Evolutionary conservation across 2,888 invertebrate species (phyloP).

Genomic region (Julus scanicus): DNA sequence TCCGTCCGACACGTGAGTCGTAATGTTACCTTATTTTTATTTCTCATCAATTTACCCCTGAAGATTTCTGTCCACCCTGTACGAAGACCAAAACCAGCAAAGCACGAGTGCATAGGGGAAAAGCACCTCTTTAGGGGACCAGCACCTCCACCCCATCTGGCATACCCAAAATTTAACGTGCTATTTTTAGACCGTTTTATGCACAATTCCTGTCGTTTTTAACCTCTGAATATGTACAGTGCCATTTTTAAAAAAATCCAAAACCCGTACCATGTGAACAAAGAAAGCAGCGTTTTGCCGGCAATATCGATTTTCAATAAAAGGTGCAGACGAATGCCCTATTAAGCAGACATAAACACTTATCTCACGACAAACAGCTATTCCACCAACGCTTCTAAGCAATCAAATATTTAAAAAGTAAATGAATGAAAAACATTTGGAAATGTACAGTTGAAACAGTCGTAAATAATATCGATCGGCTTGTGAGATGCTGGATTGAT

Average conservation of each 20-base stretch:
- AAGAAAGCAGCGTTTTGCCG: conserved; percentile 2
- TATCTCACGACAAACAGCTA: not conserved
- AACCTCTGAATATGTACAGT: not conserved
- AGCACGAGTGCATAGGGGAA: not conserved
- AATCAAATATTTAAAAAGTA: conserved; percentile 2
- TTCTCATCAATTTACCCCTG: not conserved
- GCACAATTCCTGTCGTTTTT: not conserved
- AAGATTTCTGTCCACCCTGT: not conserved
- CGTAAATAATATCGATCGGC: not conserved
- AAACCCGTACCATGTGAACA: not conserved
- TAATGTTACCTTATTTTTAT: not conserved
- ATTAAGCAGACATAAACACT: not conserved
- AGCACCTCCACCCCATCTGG: not conserved
- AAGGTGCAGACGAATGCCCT: not conserved
- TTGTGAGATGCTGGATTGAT: conserved; percentile 31
- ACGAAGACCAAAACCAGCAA: conserved; percentile 7
- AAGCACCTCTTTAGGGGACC: not conserved
- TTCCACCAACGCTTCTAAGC: not conserved
- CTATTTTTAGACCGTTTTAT: not conserved
- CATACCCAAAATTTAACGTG: not conserved
- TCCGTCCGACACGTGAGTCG: not conserved
- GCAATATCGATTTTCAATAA: not conserved
- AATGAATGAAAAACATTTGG: not conserved
- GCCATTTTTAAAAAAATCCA: no score
- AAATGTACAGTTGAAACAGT: not conserved